phyloP scores from a whole-genome alignment of 2,888 invertebrate genomes.

The Dicycla oo region DNA sequence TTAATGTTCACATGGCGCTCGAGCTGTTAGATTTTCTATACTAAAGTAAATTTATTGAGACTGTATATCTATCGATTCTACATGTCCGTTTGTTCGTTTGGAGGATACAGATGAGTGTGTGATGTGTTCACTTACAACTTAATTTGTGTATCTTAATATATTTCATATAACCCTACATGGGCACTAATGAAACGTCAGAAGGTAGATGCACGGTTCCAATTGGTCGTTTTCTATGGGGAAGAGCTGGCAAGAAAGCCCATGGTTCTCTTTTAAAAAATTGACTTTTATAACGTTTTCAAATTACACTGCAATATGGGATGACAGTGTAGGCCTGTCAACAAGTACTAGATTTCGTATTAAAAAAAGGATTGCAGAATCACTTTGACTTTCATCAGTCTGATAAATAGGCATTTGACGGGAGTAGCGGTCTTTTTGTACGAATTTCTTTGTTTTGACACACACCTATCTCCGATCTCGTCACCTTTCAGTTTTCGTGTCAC shows the following conservation, averaged over 20 bases:
- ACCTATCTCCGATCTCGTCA: conserved; percentile 7
- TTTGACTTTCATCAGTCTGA: conserved; percentile 1
- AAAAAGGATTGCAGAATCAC: neutral
- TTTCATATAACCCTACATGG: neutral
- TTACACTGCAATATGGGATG: neutral
- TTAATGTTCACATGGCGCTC: neutral
- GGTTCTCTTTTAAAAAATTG: too few relatives aligned
- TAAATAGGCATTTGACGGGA: neutral
- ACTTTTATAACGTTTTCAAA: neutral
- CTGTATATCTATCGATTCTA: neutral
- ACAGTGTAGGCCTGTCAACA: neutral
- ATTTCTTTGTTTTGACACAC: conserved; percentile 8
- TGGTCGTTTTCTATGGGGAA: neutral
- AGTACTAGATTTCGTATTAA: neutral
- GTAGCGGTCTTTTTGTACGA: conserved; percentile 4
- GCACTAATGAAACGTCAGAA: neutral
- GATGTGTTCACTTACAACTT: neutral
- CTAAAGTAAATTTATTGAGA: neutral
- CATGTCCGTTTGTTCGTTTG: neutral
- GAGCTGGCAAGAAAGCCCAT: neutral
- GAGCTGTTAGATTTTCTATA: neutral
- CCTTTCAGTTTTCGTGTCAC: conserved; percentile 45
- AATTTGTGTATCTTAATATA: neutral
- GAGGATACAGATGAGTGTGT: neutral
- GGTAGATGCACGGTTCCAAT: neutral